phyloP scores from a whole-genome alignment of 1,140 invertebrate species.

The Saccostrea cuccullata region DNA sequence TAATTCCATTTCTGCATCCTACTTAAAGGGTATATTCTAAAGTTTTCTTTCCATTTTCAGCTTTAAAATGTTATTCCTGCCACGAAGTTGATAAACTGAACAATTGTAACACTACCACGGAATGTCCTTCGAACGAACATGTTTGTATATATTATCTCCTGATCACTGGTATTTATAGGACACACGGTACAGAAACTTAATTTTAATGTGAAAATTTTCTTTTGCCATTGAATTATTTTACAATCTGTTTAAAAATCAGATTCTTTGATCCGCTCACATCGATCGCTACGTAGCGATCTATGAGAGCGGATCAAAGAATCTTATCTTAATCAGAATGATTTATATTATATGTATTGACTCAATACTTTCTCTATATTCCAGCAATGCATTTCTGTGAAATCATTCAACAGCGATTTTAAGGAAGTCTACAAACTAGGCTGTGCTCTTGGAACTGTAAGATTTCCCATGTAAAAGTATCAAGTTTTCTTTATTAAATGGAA shows the following conservation, averaged over 20 bases:
- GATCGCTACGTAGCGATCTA: no score
- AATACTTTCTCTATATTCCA: not conserved
- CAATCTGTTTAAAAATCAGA: no score
- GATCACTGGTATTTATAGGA: not conserved
- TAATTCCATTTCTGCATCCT: no score
- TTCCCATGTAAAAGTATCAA: no score
- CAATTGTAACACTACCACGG: not conserved
- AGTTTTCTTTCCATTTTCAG: not conserved
- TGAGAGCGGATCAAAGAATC: no score
- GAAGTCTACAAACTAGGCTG: slow-evolving; percentile 36
- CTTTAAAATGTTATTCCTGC: slow-evolving; percentile 31
- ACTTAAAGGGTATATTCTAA: no score
- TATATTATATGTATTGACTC: no score
- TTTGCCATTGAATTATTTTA: no score
- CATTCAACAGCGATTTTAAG: not conserved
- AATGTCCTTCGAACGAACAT: not conserved
- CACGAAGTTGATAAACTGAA: not conserved
- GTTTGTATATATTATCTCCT: slow-evolving; percentile 3
- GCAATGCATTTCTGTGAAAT: slow-evolving; percentile 32
- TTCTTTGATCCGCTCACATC: no score
- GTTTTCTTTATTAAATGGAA: no score
- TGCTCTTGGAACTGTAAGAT: slow-evolving; percentile 22
- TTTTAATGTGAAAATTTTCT: no score
- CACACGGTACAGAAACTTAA: not conserved
- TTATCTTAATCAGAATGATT: no score